phyloP scores from a whole-genome alignment of 2,113 vertebrate genomes.

The Hystrix cristata region DNA sequence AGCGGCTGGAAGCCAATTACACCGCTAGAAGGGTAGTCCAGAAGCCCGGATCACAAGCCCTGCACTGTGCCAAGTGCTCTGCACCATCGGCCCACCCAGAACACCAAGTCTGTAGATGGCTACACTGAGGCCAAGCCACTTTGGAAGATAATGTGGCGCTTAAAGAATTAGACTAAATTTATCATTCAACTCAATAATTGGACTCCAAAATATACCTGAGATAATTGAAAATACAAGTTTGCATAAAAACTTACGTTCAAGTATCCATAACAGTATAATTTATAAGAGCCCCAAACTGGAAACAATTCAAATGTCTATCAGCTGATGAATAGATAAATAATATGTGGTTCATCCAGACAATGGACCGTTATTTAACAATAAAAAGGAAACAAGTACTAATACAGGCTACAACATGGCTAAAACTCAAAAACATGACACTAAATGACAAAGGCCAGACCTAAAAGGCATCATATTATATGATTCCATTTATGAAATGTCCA shows the following conservation, averaged over 20 bases:
- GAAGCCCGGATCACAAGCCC: background rate
- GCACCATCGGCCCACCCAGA: background rate
- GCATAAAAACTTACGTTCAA: background rate
- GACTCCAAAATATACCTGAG: background rate
- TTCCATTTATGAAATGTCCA: background rate
- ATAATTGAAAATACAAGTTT: background rate
- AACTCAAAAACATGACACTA: background rate
- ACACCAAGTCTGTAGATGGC: background rate
- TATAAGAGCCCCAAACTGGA: conserved; percentile 17
- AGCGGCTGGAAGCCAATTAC: background rate
- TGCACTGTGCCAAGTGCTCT: too few species aligned
- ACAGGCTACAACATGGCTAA: background rate
- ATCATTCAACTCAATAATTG: background rate
- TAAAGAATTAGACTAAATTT: conserved; percentile 23
- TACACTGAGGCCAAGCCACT: background rate
- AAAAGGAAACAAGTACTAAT: conserved; percentile 17
- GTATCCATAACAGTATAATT: background rate
- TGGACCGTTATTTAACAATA: conserved; percentile 37
- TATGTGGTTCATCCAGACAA: background rate
- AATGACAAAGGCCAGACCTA: conserved; percentile 17
- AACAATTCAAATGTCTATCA: conserved; percentile 6
- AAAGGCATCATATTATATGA: background rate
- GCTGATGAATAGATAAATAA: background rate
- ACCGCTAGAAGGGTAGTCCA: background rate
- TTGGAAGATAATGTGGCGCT: background rate